Evolutionary conservation across 2,888 invertebrate genomes (phyloP).

Genomic region (Phrixothrix hirtus): DNA sequence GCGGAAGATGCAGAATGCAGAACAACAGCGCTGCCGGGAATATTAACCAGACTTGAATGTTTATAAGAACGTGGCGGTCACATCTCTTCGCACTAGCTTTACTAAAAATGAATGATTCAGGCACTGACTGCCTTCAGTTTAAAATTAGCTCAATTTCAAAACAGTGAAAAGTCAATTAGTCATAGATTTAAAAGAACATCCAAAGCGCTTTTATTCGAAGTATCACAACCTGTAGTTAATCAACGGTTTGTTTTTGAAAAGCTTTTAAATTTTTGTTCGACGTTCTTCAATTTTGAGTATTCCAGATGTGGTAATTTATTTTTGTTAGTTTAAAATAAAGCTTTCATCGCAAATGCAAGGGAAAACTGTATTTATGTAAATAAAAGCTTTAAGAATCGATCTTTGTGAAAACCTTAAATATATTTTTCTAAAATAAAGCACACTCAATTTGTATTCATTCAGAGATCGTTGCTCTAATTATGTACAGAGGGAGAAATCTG

Average conservation of each 20-base stretch:
- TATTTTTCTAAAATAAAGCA: too few relatives aligned
- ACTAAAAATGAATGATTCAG: constrained; percentile 47
- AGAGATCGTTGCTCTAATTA: too few relatives aligned
- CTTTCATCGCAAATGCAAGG: too few relatives aligned
- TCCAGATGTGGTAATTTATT: neutral
- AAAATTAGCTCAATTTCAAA: constrained; percentile 48
- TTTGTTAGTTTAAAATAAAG: neutral
- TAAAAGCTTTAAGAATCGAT: too few relatives aligned
- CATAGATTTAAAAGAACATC: constrained; percentile 2
- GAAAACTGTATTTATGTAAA: too few relatives aligned
- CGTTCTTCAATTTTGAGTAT: neutral
- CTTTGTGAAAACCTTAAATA: too few relatives aligned
- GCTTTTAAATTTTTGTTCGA: neutral
- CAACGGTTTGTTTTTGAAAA: neutral
- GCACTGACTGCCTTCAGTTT: constrained; percentile 47
- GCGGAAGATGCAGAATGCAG: constrained; percentile 17
- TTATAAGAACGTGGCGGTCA: constrained; percentile 50
- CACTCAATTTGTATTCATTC: too few relatives aligned
- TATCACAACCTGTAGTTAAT: constrained; percentile 6
- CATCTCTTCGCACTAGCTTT: constrained; percentile 52
- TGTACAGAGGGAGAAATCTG: too few relatives aligned
- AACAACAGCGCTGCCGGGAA: constrained; percentile 39
- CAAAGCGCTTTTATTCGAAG: constrained; percentile 5
- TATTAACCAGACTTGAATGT: constrained; percentile 50
- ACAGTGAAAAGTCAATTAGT: constrained; percentile 33